These are phyloP conservation scores for Chelonus formosanus DNA, from an alignment of 2,888 invertebrate genomes.

Conservation along the genomic window DNA sequence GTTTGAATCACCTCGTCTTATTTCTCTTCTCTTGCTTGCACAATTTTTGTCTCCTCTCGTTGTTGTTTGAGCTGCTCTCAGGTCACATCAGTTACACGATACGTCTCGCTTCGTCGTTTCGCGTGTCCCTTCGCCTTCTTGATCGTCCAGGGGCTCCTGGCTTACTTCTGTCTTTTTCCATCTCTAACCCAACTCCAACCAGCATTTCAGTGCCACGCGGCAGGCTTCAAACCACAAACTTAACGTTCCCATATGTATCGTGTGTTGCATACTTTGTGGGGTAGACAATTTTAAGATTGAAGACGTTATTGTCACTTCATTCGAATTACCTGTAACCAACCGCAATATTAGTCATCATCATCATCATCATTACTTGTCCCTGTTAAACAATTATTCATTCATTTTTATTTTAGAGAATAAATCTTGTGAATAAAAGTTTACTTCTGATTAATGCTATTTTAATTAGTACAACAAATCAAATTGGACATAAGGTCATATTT, in stretches of 20 bases:
- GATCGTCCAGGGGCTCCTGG: slow-evolving; percentile 24
- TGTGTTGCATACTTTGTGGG: slow-evolving; percentile 57
- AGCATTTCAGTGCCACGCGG: slow-evolving; percentile 49
- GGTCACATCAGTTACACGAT: slow-evolving; percentile 53
- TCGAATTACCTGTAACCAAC: not conserved
- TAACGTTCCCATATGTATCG: slow-evolving; percentile 65
- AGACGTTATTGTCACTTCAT: not conserved
- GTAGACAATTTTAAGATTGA: slow-evolving; percentile 7
- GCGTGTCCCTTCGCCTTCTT: slow-evolving; percentile 21
- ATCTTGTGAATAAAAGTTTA: too few relatives aligned
- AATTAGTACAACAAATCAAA: too few relatives aligned
- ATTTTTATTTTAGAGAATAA: too few relatives aligned
- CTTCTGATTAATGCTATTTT: too few relatives aligned
- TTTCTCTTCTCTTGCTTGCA: slow-evolving; percentile 38
- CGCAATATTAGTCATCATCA: not conserved
- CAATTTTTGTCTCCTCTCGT: slow-evolving; percentile 37
- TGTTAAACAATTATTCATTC: too few relatives aligned
- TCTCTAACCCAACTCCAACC: slow-evolving; percentile 31
- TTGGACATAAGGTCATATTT: too few relatives aligned
- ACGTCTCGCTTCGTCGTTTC: slow-evolving; percentile 37
- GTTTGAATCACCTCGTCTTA: slow-evolving; percentile 38
- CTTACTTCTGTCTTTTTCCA: slow-evolving; percentile 29
- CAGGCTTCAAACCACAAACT: slow-evolving; percentile 64
- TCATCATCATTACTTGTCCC: not conserved
- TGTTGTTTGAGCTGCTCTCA: slow-evolving; percentile 46